Evolutionary conservation across 2,888 invertebrate species (phyloP).

Genomic region (Noctua janthe): DNA sequence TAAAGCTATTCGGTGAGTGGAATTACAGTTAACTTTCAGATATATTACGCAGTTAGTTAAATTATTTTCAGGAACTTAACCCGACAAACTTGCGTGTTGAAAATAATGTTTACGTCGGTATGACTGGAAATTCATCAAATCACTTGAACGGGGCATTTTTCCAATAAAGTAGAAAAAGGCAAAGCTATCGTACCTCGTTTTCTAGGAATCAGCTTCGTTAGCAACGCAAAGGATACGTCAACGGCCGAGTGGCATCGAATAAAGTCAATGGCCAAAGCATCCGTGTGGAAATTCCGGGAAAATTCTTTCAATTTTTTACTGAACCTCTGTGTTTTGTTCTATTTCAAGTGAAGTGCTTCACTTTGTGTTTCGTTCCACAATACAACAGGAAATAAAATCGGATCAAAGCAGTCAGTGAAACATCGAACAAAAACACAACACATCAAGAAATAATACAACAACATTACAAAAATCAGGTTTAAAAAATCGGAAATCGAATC

Average conservation of each 20-base stretch:
- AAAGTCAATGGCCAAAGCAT: conserved; percentile 36
- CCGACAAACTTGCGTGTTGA: conserved; percentile 21
- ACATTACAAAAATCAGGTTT: conserved; percentile 47
- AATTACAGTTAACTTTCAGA: conserved; percentile 49
- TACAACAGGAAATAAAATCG: conserved; percentile 6
- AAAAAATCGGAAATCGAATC: conserved; percentile 48
- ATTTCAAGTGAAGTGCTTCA: conserved; percentile 8
- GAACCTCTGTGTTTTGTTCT: conserved; percentile 1
- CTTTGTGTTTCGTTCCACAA: neutral
- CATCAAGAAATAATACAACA: conserved; percentile 35
- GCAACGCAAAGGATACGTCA: conserved; percentile 43
- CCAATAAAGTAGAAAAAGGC: conserved; percentile 28
- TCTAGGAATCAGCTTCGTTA: conserved; percentile 44
- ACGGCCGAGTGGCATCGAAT: conserved; percentile 34
- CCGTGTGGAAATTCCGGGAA: conserved; percentile 47
- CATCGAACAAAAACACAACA: conserved; percentile 12
- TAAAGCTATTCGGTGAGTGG: conserved; percentile 57
- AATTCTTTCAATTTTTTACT: conserved; percentile 35
- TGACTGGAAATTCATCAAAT: conserved; percentile 37
- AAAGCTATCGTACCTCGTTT: conserved; percentile 22
- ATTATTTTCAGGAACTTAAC: conserved; percentile 31
- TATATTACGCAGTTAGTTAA: conserved; percentile 45
- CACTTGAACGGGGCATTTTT: conserved; percentile 27
- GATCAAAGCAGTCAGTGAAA: neutral
- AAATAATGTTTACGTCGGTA: conserved; percentile 37